Percentiles rank a stretch among this genome's conserved stretches.
phyloP scores from a whole-genome alignment of 2,888 invertebrate genomes.

The Temnothorax rugatulus region DNA sequence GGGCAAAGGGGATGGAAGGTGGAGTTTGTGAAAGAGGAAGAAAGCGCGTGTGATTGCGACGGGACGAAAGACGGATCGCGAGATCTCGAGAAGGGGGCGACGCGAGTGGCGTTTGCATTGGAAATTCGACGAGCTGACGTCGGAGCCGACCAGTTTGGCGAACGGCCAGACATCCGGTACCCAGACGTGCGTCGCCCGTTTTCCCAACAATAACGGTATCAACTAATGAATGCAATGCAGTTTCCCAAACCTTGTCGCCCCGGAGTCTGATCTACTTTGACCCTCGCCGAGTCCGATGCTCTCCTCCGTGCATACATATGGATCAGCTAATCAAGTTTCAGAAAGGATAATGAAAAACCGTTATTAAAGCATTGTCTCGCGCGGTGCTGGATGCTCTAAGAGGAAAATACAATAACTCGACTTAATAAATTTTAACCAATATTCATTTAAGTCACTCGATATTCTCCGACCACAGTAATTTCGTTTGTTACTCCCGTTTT shows the following conservation, averaged over 20 bases:
- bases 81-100: slow-evolving; percentile 29
- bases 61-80: slow-evolving; percentile 5
- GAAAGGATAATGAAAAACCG: not conserved
- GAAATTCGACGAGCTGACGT: slow-evolving; percentile 57
- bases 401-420: not conserved
- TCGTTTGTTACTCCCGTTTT: not conserved
- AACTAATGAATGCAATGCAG: slow-evolving; percentile 61
- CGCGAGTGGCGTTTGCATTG: slow-evolving; percentile 62
- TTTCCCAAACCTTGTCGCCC: not conserved
- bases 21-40: slow-evolving; percentile 5
- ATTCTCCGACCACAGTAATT: not conserved
- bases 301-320: not conserved
- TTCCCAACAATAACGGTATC: slow-evolving; percentile 53
- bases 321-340: slow-evolving; percentile 28
- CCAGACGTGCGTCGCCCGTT: slow-evolving; percentile 63
- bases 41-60: slow-evolving; percentile 23
- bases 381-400: not conserved
- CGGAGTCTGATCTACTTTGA: slow-evolving; percentile 11
- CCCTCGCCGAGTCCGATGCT: not conserved
- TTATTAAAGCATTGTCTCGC: not conserved
- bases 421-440: not conserved
- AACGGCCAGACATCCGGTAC: slow-evolving; percentile 60
- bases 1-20: not conserved
- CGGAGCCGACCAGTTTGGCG: slow-evolving; percentile 57
- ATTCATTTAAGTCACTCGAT: not conserved